Base-by-base conservation (phyloP, 2,797 vertebrate species). In the Buphagus erythrorhynchus region DNA sequence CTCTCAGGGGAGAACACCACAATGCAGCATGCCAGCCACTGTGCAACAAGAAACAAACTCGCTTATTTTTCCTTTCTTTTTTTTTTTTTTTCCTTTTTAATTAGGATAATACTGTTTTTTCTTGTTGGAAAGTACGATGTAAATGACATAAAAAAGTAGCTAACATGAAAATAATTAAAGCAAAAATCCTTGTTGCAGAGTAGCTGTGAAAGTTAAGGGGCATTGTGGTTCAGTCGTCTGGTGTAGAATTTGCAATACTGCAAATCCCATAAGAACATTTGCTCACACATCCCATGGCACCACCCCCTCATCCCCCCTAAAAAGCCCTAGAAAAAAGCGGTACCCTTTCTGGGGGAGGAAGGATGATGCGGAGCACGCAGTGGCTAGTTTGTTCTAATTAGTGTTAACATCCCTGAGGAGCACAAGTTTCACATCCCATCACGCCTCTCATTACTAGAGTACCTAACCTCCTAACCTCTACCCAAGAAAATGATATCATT, bases 401-500 rank as follows among this genome's bases (percentile, higher is more conserved):
- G 11, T 0, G 1, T 35, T 38, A 68, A 36, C 59, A 80, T 40
- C 36, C 82, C 17, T 3, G 45, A 74, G 29, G 43, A 81, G 68
- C 26, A 28, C 36, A 25, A 71, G 48, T 54, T 61, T 65, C 26
- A 4, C 73, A 79, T 90, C 84, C 77, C 38, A 48, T 77, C 71
- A 31, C 0, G 1, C 13, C n/a, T 26, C 73, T 78, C 33, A 13
- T 92, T 63, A 75, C 86, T 87, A 46, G 74, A 92, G 40, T 51
- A 63, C 77, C 48, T 40, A 54, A 88, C 86, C 85, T 87, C 55
- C 76, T 69, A 62, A 82, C 88, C 75, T 87, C 76, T 89, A 63
- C 74, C 35, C 65, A 88, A 46, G 91, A 93, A 92, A 97, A 89
- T 59, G 8, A 73, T 91, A 94, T 90, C 79, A 86, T 87, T 73